These are phyloP conservation scores for Bucco capensis DNA, from an alignment of 2,113 vertebrate genomes.

Conservation along the genomic window DNA sequence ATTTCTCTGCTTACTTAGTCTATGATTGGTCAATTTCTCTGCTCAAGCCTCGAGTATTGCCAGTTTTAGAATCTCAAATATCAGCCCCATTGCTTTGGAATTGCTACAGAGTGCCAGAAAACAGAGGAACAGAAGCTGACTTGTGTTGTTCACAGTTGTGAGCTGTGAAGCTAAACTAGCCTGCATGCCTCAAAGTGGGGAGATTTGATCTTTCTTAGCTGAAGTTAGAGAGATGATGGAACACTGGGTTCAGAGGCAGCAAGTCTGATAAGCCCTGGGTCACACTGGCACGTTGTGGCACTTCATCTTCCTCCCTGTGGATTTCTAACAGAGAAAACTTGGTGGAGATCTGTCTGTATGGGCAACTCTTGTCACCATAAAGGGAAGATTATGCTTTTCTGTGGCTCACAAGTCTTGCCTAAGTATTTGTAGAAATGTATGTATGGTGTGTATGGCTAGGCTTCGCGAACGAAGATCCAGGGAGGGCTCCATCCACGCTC, in stretches of 20 bases:
- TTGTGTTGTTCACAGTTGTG: neutral
- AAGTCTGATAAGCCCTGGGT: neutral
- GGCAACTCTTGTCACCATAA: neutral
- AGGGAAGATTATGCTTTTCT: neutral
- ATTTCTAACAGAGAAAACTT: neutral
- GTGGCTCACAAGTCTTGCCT: neutral
- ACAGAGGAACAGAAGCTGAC: conserved; percentile 6
- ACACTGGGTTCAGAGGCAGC: neutral
- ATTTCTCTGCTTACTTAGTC: neutral
- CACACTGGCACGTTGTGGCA: neutral
- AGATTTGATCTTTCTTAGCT: neutral
- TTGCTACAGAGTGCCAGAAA: conserved; percentile 5
- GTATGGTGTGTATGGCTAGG: no score
- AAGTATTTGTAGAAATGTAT: no score
- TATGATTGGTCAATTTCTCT: neutral
- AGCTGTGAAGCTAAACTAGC: neutral
- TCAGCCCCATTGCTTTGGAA: neutral
- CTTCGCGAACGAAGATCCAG: no score
- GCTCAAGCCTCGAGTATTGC: neutral
- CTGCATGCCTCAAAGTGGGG: neutral
- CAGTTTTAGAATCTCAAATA: conserved; percentile 30
- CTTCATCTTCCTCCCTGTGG: neutral
- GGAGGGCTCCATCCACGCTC: no score
- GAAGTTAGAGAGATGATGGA: neutral
- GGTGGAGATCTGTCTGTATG: neutral